phyloP scores from a whole-genome alignment of 2,888 invertebrate genomes.

The Nomada ruficornis region DNA sequence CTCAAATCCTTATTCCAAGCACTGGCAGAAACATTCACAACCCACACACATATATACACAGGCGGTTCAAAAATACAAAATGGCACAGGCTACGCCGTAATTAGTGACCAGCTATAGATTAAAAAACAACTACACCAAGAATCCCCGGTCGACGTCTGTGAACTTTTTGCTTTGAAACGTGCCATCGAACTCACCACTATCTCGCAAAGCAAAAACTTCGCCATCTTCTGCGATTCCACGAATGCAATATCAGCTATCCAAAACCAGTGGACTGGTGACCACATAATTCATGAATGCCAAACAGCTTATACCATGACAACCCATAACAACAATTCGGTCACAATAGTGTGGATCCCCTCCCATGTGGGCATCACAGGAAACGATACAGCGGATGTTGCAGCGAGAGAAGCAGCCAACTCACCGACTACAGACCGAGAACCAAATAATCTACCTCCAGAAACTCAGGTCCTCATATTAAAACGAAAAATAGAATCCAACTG shows the following conservation, averaged over 20 bases:
- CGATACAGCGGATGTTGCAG: neutral
- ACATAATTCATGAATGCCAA: neutral
- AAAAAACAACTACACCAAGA: neutral
- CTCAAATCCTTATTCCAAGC: too few species aligned
- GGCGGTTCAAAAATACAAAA: too few species aligned
- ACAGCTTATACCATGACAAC: neutral
- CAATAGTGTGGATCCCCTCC: constrained; percentile 3
- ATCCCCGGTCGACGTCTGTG: neutral
- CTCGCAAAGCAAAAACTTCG: constrained; percentile 2
- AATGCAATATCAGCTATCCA: neutral
- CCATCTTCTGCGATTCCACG: neutral
- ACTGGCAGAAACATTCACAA: too few species aligned
- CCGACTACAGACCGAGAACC: neutral
- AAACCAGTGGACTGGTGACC: neutral
- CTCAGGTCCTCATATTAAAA: neutral
- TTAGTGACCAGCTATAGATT: too few species aligned
- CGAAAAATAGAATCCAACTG: neutral
- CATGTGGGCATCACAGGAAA: constrained; percentile 3
- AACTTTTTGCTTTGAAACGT: neutral
- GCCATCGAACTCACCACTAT: neutral
- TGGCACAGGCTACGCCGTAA: too few species aligned
- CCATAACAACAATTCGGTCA: neutral
- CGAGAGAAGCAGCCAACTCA: constrained; percentile 3
- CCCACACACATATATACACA: too few species aligned
- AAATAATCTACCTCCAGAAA: neutral